Base-by-base conservation (phyloP, 1,140 invertebrate species). In the Chrysomallon squamiferum region DNA sequence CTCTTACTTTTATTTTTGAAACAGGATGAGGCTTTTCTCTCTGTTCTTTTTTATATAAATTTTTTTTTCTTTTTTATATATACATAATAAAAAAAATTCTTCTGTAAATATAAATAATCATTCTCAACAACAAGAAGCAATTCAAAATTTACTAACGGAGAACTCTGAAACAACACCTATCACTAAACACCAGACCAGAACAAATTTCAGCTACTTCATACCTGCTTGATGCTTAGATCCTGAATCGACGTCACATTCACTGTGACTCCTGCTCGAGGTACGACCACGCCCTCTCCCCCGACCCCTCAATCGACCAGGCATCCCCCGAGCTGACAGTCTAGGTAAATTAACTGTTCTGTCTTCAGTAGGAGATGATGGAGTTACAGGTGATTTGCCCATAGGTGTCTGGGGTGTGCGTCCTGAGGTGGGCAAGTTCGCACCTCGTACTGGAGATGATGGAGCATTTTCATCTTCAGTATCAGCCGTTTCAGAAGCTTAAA, bases 221-320 rank as follows among this genome's bases (percentile, higher is more conserved):
- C 69, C 69, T 54, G 62, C 32, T 11, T 59, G 20, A 32, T 52
- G 58, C 35, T 67, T 59, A 41, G 45, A 35, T 38, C n/a, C n/a
- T 20, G 27, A 47, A 45, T 76, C 76, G 30, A 61, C 60, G 61
- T 76, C 77, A 47, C 74, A 75, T 71, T 76, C 77, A 68, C 74
- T 81, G 56, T 66, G 69, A 65, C 57, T 73, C 33, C 67, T 33
- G 73, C 59, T 49, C 69, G 59, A 59, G 75, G 62, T 43, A 68
- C 47, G 64, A 22, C 79, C 73, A 59, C 81, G 57, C 22, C 76
- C 74, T 25, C 73, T 33, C 6, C 72, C 74, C 29, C 76, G 54
- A 6, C 71, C 73, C 3, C 52, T 50, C 2, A 43, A 29, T 32
- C 52, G 49, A 32, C 59, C 62, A 62, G 66, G 59, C 30, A 62